Base-by-base conservation (phyloP, 2,888 invertebrate genomes). In the Dorcus hopei region DNA sequence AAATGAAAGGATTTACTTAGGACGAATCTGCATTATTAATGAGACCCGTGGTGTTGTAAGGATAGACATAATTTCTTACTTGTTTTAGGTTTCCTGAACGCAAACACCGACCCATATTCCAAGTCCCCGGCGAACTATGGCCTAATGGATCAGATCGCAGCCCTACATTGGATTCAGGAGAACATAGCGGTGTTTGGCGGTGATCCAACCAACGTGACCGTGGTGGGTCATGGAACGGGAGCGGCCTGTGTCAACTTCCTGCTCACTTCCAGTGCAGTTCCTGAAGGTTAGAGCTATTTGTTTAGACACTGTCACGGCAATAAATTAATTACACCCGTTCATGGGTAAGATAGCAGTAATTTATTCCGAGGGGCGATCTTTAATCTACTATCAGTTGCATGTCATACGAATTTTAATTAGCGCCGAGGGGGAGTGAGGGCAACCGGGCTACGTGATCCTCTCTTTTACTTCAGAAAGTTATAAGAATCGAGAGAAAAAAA, bases 111-210 rank as follows among this genome's bases (percentile, higher is more conserved):
- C 78, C 90, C 91, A 65, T 91, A 88, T 79, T 87, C 91, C 48
- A 87, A 90, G 62, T 90, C 92, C 38, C 93, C 93, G 42, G 91
- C 94, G 49, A 98, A 98, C 83, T 97, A 96, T 79, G 98, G 97
- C n/a, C 87, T 98, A 58, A 93, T 97, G 90, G 98, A 97, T 80
- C 94, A 95, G 80, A 93, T 96, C 69, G 96, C 95, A 0, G 96
- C 96, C 0, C 81, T 97, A 63, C 95, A 95, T 74, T 97, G 97
- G 97, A 87, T 97, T 61, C 93, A 95, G 74, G 95, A 95, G 78
- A 97, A 97, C 79, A 93, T 97, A 52, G 94, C 88, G 0, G 89
- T 90, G 54, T 98, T 98, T 76, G 96, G 96, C 4, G 98, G 97
- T 0, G 97, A 97, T 79, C 88, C 94, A 0, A 87, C 89, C 41